Percentiles rank a stretch among this genome's conserved stretches.
phyloP scores from a whole-genome alignment of 2,797 vertebrate species.

The Tapera naevia region DNA sequence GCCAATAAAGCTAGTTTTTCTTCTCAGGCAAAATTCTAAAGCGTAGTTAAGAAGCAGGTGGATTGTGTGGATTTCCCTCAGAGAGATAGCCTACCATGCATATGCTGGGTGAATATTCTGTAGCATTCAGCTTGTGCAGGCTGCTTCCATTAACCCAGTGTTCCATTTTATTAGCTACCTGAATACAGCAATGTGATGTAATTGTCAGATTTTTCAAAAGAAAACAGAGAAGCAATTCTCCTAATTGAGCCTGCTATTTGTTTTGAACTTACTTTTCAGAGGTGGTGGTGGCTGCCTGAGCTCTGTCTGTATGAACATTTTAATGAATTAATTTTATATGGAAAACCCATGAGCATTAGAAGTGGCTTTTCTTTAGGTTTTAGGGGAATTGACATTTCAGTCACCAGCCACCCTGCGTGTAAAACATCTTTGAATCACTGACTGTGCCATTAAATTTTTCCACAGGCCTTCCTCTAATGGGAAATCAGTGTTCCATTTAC shows the following conservation, averaged over 20 bases:
- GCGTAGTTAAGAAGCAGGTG: not conserved
- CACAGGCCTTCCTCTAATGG: not conserved
- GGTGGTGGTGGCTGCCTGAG: not conserved
- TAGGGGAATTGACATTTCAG: not conserved
- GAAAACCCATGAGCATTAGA: not conserved
- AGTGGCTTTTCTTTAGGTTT: not conserved
- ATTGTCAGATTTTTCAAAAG: not conserved
- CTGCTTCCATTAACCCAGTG: conserved; percentile 34
- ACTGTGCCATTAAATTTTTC: conserved; percentile 13
- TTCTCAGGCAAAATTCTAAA: not conserved
- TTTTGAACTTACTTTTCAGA: not conserved
- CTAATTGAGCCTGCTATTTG: not conserved
- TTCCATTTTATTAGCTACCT: not conserved
- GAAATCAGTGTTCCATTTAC: conserved; percentile 9
- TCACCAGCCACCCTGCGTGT: not conserved
- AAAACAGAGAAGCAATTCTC: not conserved
- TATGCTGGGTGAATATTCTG: not conserved
- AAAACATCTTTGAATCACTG: not conserved
- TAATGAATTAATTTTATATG: not conserved
- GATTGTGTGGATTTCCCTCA: not conserved
- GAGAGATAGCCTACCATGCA: not conserved
- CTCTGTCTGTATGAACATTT: not conserved
- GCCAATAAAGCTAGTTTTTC: conserved; percentile 4
- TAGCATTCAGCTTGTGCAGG: not conserved
- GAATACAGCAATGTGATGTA: conserved; percentile 5